These are phyloP conservation scores for Rhamphomyia laevipes DNA, from an alignment of 2,888 invertebrate genomes.

Conservation along the genomic window DNA sequence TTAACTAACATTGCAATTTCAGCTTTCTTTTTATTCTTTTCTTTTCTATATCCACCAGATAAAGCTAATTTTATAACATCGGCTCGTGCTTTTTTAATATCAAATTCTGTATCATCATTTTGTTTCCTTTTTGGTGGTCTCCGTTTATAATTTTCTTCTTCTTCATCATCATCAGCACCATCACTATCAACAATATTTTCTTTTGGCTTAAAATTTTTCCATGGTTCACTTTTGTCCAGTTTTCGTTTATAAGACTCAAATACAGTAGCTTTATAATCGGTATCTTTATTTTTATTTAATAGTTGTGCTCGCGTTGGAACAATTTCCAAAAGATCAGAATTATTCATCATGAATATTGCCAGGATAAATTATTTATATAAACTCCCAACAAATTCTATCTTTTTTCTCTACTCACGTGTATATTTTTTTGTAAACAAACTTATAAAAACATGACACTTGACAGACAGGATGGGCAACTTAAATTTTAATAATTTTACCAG, in stretches of 20 bases:
- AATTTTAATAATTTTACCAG: too few species aligned
- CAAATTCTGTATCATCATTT: constrained; percentile 41
- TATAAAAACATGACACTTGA: too few species aligned
- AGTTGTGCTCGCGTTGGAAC: constrained; percentile 32
- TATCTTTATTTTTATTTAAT: constrained; percentile 18
- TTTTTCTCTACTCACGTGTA: too few species aligned
- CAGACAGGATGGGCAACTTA: too few species aligned
- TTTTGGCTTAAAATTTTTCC: background rate
- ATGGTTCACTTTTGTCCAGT: background rate
- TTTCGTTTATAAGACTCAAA: constrained; percentile 24
- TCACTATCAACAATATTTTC: background rate
- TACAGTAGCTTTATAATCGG: constrained; percentile 25
- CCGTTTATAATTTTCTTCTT: background rate
- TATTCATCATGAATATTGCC: too few species aligned
- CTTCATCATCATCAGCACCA: background rate
- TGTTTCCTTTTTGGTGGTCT: background rate
- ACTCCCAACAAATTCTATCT: too few species aligned
- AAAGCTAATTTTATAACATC: constrained; percentile 79
- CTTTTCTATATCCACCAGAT: constrained; percentile 55
- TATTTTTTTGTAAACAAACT: too few species aligned
- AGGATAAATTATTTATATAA: too few species aligned
- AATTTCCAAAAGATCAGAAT: constrained; percentile 20
- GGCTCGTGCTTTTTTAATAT: constrained; percentile 63
- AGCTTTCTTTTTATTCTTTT: constrained; percentile 67
- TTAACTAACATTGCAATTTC: constrained; percentile 65